Percentiles rank a stretch among this genome's conserved stretches.
phyloP scores from a whole-genome alignment of 2,888 invertebrate genomes.

The Rhagonycha lutea region DNA sequence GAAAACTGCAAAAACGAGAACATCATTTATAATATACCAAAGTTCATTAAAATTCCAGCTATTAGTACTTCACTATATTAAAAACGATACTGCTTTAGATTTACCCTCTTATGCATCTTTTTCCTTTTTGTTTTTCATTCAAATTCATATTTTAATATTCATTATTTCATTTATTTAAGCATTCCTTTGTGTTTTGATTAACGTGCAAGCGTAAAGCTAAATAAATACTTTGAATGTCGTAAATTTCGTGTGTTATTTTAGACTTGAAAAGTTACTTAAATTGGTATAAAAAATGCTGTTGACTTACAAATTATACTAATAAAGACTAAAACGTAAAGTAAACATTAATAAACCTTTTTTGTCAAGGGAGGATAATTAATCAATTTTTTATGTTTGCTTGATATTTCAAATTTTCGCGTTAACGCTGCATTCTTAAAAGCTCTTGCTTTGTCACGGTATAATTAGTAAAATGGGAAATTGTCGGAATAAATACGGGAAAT shows the following conservation, averaged over 20 bases:
- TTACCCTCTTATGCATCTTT: not conserved
- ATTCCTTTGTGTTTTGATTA: not conserved
- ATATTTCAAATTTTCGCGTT: not conserved
- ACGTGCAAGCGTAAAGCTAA: not conserved
- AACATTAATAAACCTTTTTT: not conserved
- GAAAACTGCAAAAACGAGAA: not conserved
- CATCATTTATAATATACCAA: not conserved
- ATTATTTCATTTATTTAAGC: not conserved
- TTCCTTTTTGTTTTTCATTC: not conserved
- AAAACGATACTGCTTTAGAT: not conserved
- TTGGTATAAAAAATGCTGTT: not conserved
- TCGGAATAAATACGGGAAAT: not conserved
- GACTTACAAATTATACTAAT: not conserved
- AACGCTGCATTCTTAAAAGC: not conserved
- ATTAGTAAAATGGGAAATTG: not conserved
- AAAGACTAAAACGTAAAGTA: not conserved
- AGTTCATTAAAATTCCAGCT: not conserved
- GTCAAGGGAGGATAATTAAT: not conserved
- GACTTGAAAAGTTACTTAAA: not conserved
- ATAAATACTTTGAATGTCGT: not conserved
- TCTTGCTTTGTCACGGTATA: not conserved
- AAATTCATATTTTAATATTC: not conserved
- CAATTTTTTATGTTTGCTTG: not conserved
- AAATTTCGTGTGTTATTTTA: not conserved
- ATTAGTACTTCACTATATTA: not conserved